Evolutionary conservation across 2,113 vertebrate species (phyloP), one percentile per base, ranked within the genome.

Genomic region (Chauna torquata): DNA sequence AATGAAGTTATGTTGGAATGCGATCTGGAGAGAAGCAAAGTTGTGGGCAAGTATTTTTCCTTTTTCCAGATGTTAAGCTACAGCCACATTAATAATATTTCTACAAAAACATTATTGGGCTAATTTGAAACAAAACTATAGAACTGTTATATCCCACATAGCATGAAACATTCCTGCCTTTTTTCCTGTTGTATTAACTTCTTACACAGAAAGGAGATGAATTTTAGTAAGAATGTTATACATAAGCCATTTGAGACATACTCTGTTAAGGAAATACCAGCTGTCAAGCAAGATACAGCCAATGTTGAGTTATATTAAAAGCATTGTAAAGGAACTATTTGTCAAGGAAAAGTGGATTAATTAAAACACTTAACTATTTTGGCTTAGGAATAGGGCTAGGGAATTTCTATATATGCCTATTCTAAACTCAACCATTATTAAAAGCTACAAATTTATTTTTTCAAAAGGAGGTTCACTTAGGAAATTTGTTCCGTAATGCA

Each of bases 141-240:
- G 62, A 94, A 79, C 82, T 77, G 62, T 69, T 95, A 65, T 50
- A 77, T 95, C 81, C 83, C 78, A 92, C 69, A 86, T 91, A 94
- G 83, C 82, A 88, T 88, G 59, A 95, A 96, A 76, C 76, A 92
- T 81, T 91, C 69, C 58, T 81, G 16, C 3, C 16, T 40, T 65
- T 61, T 36, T 50, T 22, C 32, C 50, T 90, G 34, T 15, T 93
- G 54, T 83, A 83, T 95, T 92, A 95, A 84, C 88, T 86, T 94
- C 82, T 96, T 95, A 89, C 90, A 94, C 83, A 83, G 91, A 97
- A 96, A 93, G 96, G 96, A 96, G 97, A 97, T 97, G 65, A 96
- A 95, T 95, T 97, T 94, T 96, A 95, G 89, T 91, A 96, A 88
- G 92, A 96, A 97, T 96, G 97, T 95, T 95, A 81, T 93, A 84